Base-by-base conservation (phyloP, 2,888 invertebrate genomes). In the Metacarcinus magister region DNA sequence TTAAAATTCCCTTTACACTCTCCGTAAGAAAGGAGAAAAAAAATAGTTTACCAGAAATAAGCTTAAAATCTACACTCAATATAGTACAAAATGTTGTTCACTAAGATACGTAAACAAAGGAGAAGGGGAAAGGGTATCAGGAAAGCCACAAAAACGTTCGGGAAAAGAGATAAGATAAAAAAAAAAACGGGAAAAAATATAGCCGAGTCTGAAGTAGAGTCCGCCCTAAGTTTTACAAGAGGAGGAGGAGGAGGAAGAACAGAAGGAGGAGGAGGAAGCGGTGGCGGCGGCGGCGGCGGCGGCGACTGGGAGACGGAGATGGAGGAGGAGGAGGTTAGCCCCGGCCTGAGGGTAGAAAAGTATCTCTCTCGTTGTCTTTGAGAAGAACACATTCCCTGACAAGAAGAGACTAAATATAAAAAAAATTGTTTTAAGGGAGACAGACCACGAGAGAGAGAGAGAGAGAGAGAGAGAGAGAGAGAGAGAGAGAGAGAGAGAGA, bases 381-480 rank as follows among this genome's bases (percentile, higher is more conserved):
- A 75, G 75, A 75, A 75, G 75, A 75, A 75, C 75, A 75, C 75
- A 75, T n/a, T n/a, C 19, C 75, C 23, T 7, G 75, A 75, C 75
- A 75, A 75, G 75, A 75, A 28, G 8, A 23, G n/a, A 75, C 8
- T n/a, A 75, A 75, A 67, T n/a, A 75, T n/a, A 67, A 13, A 67
- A 28, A 75, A 75, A 75, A n/a, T 75, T 28, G 23, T 75, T n/a
- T 13, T 13, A 13, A 87, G 39, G 39, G 39, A 87, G 87, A n/a
- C n/a, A 75, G 28, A 23, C 75, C 87, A 87, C 39, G 82, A 32
- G 87, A 16, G 39, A 39, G 87, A 39, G 87, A 87, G 87, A 87
- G 87, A 87, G 87, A 87, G 87, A 87, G 87, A 39, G 87, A 87
- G 87, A 87, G 32, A 75, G 75, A 28, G 75, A 75, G 75, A 75